A percentile compares a stretch with the other conserved stretches of the same genome.
Evolutionary conservation across 2,113 vertebrate genomes (phyloP).

Genomic region (Lepidothrix coronata): DNA sequence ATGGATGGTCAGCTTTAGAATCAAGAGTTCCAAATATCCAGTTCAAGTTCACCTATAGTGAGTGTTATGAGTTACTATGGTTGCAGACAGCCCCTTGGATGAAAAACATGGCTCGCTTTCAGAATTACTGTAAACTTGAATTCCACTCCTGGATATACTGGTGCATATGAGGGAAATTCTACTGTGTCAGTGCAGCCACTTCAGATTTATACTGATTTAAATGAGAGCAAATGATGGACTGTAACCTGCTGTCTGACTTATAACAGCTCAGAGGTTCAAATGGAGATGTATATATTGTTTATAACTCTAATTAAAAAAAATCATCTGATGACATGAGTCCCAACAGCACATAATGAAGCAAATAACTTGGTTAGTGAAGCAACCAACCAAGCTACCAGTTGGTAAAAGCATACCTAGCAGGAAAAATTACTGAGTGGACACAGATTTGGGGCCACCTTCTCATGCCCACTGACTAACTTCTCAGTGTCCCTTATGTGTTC

Average conservation of each 20-base stretch:
- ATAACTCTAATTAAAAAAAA: neutral
- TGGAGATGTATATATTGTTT: neutral
- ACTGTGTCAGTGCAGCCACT: neutral
- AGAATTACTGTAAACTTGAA: neutral
- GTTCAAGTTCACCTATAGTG: neutral
- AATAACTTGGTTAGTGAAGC: neutral
- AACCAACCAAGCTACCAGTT: neutral
- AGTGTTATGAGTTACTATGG: neutral
- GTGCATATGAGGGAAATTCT: neutral
- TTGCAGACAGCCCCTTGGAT: neutral
- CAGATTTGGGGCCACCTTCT: neutral
- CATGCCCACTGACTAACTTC: neutral
- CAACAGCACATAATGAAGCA: neutral
- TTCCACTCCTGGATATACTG: neutral
- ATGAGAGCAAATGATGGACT: neutral
- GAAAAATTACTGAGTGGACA: neutral
- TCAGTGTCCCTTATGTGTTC: neutral
- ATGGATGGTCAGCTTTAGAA: neutral
- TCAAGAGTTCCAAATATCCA: neutral
- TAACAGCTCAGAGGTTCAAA: neutral
- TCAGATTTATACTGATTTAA: neutral
- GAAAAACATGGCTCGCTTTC: neutral
- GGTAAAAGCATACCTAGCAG: neutral
- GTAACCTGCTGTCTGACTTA: neutral
- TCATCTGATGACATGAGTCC: neutral